phyloP scores from a whole-genome alignment of 2,888 invertebrate genomes.

The Fragum fragum region DNA sequence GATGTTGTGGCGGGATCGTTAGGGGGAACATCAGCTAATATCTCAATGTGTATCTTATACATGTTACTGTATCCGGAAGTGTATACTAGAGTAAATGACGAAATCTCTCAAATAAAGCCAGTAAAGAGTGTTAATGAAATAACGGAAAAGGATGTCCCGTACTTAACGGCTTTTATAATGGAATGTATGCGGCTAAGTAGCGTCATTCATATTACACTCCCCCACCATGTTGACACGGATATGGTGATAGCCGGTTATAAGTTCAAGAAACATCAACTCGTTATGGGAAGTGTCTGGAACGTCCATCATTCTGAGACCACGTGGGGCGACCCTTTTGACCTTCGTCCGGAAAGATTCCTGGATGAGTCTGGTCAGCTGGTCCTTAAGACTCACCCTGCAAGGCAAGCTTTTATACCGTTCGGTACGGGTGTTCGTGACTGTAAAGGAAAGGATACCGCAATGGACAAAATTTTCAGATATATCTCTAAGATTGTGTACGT shows the following conservation, averaged over 20 bases:
- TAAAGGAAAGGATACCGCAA: slow-evolving; percentile 6
- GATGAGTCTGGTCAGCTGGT: background rate
- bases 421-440: background rate
- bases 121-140: background rate
- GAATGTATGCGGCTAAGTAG: slow-evolving; percentile 18
- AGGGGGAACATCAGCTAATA: background rate
- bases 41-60: slow-evolving; percentile 7
- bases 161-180: background rate
- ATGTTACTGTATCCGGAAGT: background rate
- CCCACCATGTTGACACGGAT: background rate
- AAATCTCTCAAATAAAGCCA: background rate
- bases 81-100: background rate
- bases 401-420: slow-evolving; percentile 12
- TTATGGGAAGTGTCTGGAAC: background rate
- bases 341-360: slow-evolving; percentile 6
- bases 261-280: slow-evolving; percentile 2
- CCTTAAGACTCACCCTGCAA: background rate
- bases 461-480: slow-evolving; percentile 16
- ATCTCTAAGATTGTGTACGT: background rate
- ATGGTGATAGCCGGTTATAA: background rate
- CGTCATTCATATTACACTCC: background rate
- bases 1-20: background rate
- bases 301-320: background rate
- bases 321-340: slow-evolving; percentile 6
- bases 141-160: background rate